phyloP scores from a whole-genome alignment of 2,888 invertebrate genomes.

The Altica lythri region DNA sequence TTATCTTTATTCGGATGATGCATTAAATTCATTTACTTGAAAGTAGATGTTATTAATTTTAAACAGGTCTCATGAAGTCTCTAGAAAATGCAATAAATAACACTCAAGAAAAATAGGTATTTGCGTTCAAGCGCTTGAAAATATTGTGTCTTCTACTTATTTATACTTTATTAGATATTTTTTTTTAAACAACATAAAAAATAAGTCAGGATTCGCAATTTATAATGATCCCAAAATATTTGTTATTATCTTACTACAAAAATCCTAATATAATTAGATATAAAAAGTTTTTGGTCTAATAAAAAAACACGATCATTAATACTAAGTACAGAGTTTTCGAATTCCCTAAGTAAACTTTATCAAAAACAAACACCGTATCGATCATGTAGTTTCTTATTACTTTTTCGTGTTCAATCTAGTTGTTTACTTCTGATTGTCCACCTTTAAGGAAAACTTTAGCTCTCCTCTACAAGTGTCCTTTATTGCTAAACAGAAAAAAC shows the following conservation, averaged over 20 bases:
- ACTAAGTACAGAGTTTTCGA: not conserved
- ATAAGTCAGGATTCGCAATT: too few relatives aligned
- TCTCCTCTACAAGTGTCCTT: not conserved
- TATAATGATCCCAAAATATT: too few relatives aligned
- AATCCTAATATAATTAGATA: too few relatives aligned
- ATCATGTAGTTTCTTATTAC: not conserved
- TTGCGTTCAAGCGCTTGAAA: too few relatives aligned
- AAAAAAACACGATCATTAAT: too few relatives aligned
- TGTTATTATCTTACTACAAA: too few relatives aligned
- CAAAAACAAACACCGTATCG: not conserved
- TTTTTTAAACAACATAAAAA: too few relatives aligned
- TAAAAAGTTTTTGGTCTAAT: too few relatives aligned
- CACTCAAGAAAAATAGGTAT: too few relatives aligned
- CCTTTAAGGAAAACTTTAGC: not conserved
- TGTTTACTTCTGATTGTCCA: constrained; percentile 1
- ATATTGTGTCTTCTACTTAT: too few relatives aligned
- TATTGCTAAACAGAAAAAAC: constrained; percentile 3
- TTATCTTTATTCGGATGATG: constrained; percentile 27
- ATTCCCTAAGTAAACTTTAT: not conserved
- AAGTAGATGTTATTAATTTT: constrained; percentile 24
- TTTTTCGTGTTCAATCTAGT: constrained; percentile 1
- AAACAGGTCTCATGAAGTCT: constrained; percentile 4
- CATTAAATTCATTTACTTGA: constrained; percentile 21
- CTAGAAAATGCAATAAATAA: constrained; percentile 7
- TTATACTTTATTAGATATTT: too few relatives aligned